Evolutionary conservation across 2,797 vertebrate species (phyloP).

Genomic region (Hypotaenidia philippensis): DNA sequence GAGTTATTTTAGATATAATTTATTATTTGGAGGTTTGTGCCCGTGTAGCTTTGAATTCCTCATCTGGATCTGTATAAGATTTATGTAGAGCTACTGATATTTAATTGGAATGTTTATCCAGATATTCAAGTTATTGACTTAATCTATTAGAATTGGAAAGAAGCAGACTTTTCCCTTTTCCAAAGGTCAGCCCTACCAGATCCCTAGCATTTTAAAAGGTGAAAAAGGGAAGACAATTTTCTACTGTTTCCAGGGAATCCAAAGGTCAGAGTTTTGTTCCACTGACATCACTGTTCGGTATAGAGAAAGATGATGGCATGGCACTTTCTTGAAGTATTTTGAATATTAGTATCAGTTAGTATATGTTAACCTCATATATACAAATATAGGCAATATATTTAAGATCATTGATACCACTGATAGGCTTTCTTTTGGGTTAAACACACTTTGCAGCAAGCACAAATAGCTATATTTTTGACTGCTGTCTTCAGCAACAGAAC

Average conservation of each 20-base stretch:
- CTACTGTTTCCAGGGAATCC: background rate
- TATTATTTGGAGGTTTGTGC: conserved; percentile 8
- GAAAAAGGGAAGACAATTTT: background rate
- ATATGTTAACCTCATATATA: background rate
- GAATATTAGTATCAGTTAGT: background rate
- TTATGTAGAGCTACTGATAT: background rate
- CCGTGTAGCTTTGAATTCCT: background rate
- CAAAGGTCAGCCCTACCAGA: background rate
- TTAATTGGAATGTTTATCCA: conserved; percentile 33
- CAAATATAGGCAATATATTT: background rate
- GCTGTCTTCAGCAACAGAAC: background rate
- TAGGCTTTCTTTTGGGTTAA: background rate
- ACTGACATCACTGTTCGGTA: background rate
- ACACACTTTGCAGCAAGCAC: background rate
- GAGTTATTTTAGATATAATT: conserved; percentile 9
- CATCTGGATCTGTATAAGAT: background rate
- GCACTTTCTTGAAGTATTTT: background rate
- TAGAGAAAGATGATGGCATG: background rate
- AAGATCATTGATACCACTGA: background rate
- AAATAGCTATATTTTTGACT: background rate
- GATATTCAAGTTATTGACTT: conserved; percentile 22
- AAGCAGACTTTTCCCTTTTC: background rate
- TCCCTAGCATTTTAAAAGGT: background rate
- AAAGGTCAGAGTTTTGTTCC: background rate
- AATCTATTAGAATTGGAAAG: conserved; percentile 2